Evolutionary conservation across 1,140 invertebrate species (phyloP).

Genomic region (Ditylenchus dipsaci): DNA sequence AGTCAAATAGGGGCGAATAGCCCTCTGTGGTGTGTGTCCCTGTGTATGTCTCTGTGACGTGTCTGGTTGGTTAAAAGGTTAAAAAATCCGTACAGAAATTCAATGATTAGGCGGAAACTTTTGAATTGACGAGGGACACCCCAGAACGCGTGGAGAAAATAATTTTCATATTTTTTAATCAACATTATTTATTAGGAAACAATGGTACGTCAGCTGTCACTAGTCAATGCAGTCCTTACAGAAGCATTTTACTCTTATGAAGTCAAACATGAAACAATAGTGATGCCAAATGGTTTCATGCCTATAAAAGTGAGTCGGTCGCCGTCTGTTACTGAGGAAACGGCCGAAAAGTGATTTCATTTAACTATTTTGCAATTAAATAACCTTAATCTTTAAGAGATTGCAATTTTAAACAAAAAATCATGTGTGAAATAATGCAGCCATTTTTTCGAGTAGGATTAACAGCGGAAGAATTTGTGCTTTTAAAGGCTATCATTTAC

Average conservation of each 20-base stretch:
- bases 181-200: too few relatives aligned
- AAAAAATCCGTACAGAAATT: too few relatives aligned
- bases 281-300: neutral
- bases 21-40: too few relatives aligned
- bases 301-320: neutral
- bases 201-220: neutral
- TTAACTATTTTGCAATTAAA: neutral
- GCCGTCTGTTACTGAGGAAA: neutral
- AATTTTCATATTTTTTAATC: too few relatives aligned
- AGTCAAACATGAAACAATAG: neutral
- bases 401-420: neutral
- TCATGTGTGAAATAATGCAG: neutral
- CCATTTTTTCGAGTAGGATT: neutral
- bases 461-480: neutral
- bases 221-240: neutral
- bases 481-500: neutral
- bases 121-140: too few relatives aligned
- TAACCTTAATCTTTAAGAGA: neutral
- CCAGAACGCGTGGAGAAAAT: too few relatives aligned
- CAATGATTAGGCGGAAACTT: too few relatives aligned
- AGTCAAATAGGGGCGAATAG: too few relatives aligned
- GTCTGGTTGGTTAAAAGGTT: too few relatives aligned
- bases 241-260: neutral
- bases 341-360: neutral
- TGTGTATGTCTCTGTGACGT: too few relatives aligned